Evolutionary conservation across 2,888 invertebrate genomes (phyloP).

Genomic region (Luperina testacea): DNA sequence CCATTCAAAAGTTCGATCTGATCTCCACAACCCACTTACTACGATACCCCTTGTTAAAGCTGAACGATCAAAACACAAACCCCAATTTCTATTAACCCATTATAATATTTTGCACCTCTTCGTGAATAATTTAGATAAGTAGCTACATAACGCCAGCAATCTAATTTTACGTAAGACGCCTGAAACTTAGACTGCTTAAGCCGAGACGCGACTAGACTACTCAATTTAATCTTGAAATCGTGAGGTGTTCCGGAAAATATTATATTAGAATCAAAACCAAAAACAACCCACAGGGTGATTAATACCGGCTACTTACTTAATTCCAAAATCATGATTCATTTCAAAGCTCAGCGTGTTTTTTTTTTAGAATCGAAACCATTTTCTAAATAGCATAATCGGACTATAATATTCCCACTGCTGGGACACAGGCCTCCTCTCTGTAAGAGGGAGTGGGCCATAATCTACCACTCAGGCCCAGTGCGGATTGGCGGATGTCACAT

Average conservation of each 20-base stretch:
- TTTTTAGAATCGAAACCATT: conserved; percentile 12
- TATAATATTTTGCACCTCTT: conserved; percentile 4
- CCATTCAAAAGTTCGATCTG: not conserved
- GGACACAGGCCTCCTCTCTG: no score
- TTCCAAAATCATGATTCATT: not conserved
- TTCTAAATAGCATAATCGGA: not conserved
- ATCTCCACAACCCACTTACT: no score
- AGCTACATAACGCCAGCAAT: conserved; percentile 4
- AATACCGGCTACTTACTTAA: not conserved
- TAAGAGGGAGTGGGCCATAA: no score
- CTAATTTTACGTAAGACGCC: conserved; percentile 21
- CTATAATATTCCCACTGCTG: no score
- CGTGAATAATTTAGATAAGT: conserved; percentile 16
- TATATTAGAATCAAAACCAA: not conserved
- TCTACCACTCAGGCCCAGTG: no score
- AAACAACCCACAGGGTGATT: not conserved
- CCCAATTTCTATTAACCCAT: conserved; percentile 3
- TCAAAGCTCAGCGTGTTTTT: not conserved
- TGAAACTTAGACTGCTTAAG: conserved; percentile 34
- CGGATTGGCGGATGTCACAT: no score
- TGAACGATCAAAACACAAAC: not conserved
- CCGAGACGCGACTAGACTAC: conserved; percentile 17
- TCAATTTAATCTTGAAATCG: conserved; percentile 20
- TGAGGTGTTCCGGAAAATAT: conserved; percentile 3
- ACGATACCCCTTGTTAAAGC: not conserved